Base-by-base conservation (phyloP, 2,888 invertebrate species). In the Mythimna lalbum region DNA sequence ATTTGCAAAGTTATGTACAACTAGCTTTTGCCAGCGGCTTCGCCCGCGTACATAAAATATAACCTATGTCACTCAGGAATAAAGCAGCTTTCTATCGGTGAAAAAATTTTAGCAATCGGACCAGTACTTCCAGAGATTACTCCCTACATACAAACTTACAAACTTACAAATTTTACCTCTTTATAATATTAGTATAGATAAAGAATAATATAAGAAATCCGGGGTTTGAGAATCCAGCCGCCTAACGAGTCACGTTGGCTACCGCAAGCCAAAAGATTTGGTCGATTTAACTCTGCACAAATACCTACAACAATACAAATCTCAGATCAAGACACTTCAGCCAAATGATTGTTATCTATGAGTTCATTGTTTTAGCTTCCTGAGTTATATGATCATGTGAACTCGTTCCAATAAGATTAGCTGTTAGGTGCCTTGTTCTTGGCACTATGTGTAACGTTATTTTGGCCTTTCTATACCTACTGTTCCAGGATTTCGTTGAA, bases 301-400 rank as follows among this genome's bases (percentile, higher is more conserved):
- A 64, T 27, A 67, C 39, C 39, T 43, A 43, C 27, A 55, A 27
- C 36, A 31, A 27, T 21, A 39, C 17, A 76, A 57, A 79, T 62
- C 50, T 47, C 9, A 63, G 27, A 68, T 63, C 27, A 60, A 55
- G 53, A 59, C n/a, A 14, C 12, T 62, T 27, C 19, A 66, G 83
- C 80, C 69, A 80, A 80, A 56, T 31, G 83, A 83, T 81, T 56
- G 23, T 49, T 72, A 72, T 81, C 80, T 39, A 12, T 0, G 10
- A 57, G 50, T 60, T 57, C 56, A 70, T 72, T 80, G 63, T 68
- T 69, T 82, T 63, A 47, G 31, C 67, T 56, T 63, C 43, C n/a
- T 55, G n/a, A 36, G 52, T 60, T 59, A 64, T 79, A 69, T 62
- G 68, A 69, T 81, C 53, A 27, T 55, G 27, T 63, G 59, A 69